phyloP scores from a whole-genome alignment of 2,113 vertebrate species.

The Mustelus asterias region DNA sequence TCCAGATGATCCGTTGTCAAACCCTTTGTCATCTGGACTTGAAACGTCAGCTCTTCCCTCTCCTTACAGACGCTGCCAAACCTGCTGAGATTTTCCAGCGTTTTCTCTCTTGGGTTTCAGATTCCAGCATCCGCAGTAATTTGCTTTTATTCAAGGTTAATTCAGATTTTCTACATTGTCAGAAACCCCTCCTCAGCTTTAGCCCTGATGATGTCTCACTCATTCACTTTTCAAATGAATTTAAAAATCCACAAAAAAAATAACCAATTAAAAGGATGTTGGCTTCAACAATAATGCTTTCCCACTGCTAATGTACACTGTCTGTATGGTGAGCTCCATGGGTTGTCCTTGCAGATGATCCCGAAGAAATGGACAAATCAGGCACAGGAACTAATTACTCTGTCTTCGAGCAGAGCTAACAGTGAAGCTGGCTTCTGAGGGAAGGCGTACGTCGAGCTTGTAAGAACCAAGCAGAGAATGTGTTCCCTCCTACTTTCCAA shows the following conservation, averaged over 20 bases:
- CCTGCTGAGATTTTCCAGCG: too few relatives aligned
- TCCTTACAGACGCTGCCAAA: too few relatives aligned
- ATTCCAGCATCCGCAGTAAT: too few relatives aligned
- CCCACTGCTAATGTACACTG: neutral
- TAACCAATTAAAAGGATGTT: neutral
- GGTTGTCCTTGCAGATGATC: neutral
- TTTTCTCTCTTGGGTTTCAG: too few relatives aligned
- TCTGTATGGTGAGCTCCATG: neutral
- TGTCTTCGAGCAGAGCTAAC: neutral
- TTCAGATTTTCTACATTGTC: neutral
- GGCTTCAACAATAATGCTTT: neutral
- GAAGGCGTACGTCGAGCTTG: neutral
- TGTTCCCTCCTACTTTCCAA: neutral
- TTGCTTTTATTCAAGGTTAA: neutral
- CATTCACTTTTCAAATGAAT: neutral
- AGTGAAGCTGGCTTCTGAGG: neutral
- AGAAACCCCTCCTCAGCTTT: neutral
- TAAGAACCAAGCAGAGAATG: neutral
- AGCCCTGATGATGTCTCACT: neutral
- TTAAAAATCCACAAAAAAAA: neutral
- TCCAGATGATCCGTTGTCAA: too few relatives aligned
- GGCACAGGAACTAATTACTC: too few relatives aligned
- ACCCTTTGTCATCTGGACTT: too few relatives aligned
- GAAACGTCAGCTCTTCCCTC: too few relatives aligned
- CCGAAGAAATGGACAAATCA: neutral